These are phyloP conservation scores for Mellilla xanthometata DNA, from an alignment of 2,888 invertebrate species.

Conservation along the genomic window DNA sequence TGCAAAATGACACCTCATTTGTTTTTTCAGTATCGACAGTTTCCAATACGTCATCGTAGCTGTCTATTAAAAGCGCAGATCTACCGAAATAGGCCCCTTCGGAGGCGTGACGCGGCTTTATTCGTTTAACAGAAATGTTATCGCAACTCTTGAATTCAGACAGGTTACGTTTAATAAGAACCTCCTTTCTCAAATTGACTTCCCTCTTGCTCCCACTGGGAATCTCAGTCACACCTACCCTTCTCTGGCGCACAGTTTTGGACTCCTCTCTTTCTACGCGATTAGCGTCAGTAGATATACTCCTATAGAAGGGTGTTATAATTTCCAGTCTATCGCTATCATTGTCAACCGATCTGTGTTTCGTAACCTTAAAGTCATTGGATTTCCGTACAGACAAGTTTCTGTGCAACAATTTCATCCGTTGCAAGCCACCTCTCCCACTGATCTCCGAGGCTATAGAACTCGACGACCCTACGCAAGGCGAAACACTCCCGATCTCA, in stretches of 20 bases:
- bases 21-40: conserved; percentile 15
- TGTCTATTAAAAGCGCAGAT: neutral
- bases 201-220: conserved; percentile 47
- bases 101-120: conserved; percentile 32
- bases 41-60: conserved; percentile 5
- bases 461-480: conserved; percentile 28
- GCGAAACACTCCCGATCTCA: conserved; percentile 16
- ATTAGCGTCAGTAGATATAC: conserved; percentile 43
- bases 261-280: conserved; percentile 26
- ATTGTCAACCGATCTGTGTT: conserved; percentile 6
- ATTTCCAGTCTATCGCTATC: conserved; percentile 36
- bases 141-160: conserved; percentile 56
- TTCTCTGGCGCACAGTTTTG: conserved; percentile 45
- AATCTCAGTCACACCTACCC: conserved; percentile 44
- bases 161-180: conserved; percentile 46
- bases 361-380: conserved; percentile 36
- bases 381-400: conserved; percentile 40
- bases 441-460: conserved; percentile 28
- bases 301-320: conserved; percentile 44
- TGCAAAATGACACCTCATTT: conserved; percentile 10
- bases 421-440: conserved; percentile 47
- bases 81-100: conserved; percentile 12
- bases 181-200: conserved; percentile 53
- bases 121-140: conserved; percentile 38
- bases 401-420: conserved; percentile 48